Evolutionary conservation across 2,113 vertebrate genomes (phyloP), one percentile per base, ranked within the genome.

Genomic region (Rattus norvegicus): DNA sequence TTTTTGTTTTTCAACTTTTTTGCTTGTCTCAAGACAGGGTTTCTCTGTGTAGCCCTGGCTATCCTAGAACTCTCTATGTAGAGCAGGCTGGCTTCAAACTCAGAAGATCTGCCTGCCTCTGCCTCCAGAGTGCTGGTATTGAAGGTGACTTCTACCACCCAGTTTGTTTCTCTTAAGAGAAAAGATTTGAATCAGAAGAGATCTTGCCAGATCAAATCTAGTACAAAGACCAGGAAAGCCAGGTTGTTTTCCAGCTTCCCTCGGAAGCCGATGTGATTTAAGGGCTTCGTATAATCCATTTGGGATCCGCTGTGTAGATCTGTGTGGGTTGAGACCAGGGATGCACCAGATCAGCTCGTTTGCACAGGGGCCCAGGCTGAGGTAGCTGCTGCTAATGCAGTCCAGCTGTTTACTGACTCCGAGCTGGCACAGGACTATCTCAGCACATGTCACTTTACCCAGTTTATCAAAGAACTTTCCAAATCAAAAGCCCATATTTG

Each of bases 1-100:
- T 83, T 95, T 95, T 91, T 65, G 59, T 81, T 88, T 85, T 43
- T 85, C 16, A 75, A 61, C 19, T 70, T n/a, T 89, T 59, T 86
- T 79, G 13, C 22, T 73, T 73, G 28, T 33, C 30, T 73, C 17
- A n/a, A 73, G 7, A 39, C 70, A 73, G 70, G 19, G 17, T 3
- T 73, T 73, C n/a, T 72, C 70, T 72, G 17, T 72, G 5, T 72
- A 20, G 36, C 70, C 36, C 36, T n/a, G 70, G 33, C 19, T n/a
- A n/a, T 72, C 36, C 70, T n/a, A 16, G 17, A 72, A 72, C 70
- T 72, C 70, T n/a, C n/a, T 73, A 3, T 20, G 33, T 72, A 73
- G 70, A 39, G 7, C 70, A 73, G n/a, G 69, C 69, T 72, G 69
- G 69, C 69, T 33, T 72, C 69, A 39, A 19, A 39, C n/a, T 73